Evolutionary conservation across 2,888 invertebrate species (phyloP), one percentile per base, ranked within the genome.

Genomic region (Hirtodrosophila histrioides): DNA sequence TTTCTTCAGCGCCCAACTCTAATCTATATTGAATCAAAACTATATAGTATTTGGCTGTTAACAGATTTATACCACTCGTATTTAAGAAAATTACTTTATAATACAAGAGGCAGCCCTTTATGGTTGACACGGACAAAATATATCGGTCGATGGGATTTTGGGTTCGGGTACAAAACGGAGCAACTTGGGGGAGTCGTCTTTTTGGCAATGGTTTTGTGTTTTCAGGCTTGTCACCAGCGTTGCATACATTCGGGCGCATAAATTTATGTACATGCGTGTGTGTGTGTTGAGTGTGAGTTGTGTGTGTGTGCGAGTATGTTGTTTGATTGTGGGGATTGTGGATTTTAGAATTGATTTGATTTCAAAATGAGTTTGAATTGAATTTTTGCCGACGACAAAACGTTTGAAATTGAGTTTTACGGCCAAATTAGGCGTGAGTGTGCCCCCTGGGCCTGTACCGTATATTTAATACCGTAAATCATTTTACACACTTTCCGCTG

Each of bases 341-440:
- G 82, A 83, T 87, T 85, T 85, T 76, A 69, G 81, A 88, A 86
- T 86, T 88, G 84, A 84, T 84, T 84, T 84, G 84, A 88, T 84
- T 84, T 83, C 86, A 78, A 84, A 84, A 84, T 88, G 88, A 84
- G 88, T 83, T 84, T 86, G 84, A 84, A 84, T 88, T 88, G 84
- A 83, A 86, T 84, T 80, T 82, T 78, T 76, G 77, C 46, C 79
- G 66, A 82, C 77, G 86, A 82, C 86, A 84, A 86, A 88, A 88
- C 86, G 80, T 86, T 86, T 77, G 88, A 86, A 88, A 84, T 84
- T 84, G 86, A 83, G 88, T 86, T 83, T 86, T 86, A 84, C 80
- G 86, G 69, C 63, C 80, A 84, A 88, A 84, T 88, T 88, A 84
- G 80, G 88, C 86, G 66, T 78, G 78, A 78, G 79, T 65, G 57